Percentiles rank a stretch among this genome's conserved stretches.
Evolutionary conservation across 2,888 invertebrate genomes (phyloP).

Genomic region (Brenthis daphne): DNA sequence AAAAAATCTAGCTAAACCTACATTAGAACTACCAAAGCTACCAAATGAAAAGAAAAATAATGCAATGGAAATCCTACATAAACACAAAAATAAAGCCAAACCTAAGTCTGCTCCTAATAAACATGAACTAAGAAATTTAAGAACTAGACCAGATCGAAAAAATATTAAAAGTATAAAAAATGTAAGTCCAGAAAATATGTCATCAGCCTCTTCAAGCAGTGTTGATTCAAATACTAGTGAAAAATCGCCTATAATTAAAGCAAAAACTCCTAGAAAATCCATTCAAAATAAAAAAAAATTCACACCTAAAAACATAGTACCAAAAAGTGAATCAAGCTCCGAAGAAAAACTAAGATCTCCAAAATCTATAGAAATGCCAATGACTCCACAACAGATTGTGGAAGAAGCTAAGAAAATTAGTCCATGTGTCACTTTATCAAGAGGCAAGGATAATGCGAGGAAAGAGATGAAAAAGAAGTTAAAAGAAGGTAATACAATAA

Average conservation of each 20-base stretch:
- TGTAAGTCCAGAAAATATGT: neutral
- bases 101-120: constrained; percentile 1
- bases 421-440: constrained; percentile 78
- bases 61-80: neutral
- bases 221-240: constrained; percentile 3
- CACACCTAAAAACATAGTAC: constrained; percentile 55
- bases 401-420: constrained; percentile 65
- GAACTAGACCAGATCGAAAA: constrained; percentile 14
- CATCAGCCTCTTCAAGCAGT: neutral
- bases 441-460: constrained; percentile 83
- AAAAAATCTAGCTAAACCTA: constrained; percentile 48
- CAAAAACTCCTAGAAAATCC: constrained; percentile 43
- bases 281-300: constrained; percentile 32
- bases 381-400: constrained; percentile 60
- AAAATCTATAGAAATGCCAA: constrained; percentile 43
- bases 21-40: neutral
- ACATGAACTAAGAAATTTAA: constrained; percentile 16
- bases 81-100: constrained; percentile 10
- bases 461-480: constrained; percentile 78
- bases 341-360: constrained; percentile 68
- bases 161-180: constrained; percentile 6
- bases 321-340: constrained; percentile 67
- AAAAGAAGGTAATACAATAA: constrained; percentile 57
- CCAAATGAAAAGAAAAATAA: neutral
- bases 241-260: constrained; percentile 4